Evolutionary conservation across 2,888 invertebrate genomes (phyloP), one percentile per base, ranked within the genome.

Genomic region (Apodemia mormo): DNA sequence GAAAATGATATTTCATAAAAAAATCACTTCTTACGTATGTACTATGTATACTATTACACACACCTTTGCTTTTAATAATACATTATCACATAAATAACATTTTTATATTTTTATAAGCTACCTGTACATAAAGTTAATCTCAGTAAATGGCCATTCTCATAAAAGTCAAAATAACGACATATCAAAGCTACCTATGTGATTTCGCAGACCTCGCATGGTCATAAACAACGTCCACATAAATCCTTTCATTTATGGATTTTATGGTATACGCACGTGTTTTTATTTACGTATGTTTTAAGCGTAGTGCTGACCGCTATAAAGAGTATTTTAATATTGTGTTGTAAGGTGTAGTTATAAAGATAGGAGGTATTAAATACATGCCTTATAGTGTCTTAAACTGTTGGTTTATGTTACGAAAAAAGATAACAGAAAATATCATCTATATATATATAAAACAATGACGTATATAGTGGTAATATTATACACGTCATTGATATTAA

Each of bases 171-270:
- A 70, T 70, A 66, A 71, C 71, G 72, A 70, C 72, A 68, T 71
- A 70, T 71, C 71, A 69, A 66, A 71, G 72, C 69, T 74, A 74
- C 67, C 69, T 72, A 74, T 72, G 72, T 71, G 68, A 68, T 73
- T 73, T 70, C 66, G 68, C 69, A 69, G 61, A 67, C 64, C 65
- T 61, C 61, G 61, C 61, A 61, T 52, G 65, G 68, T 67, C 67
- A 67, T 74, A 75, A 75, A 75, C 73, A 71, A 71, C 40, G 67
- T 43, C 52, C 65, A 29, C 56, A 71, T 75, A 74, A 75, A 74
- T 72, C 69, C 68, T 61, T 71, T 71, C 69, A 72, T 72, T 74
- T 75, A 71, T 71, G 33, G 69, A 70, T 72, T 74, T 74, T 75
- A 71, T 68, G 66, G 70, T 61, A 49, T 45, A 45, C 66, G 70